These are phyloP conservation scores for Mycetomoellerius zeteki DNA, from an alignment of 1,140 invertebrate species.

Conservation along the genomic window DNA sequence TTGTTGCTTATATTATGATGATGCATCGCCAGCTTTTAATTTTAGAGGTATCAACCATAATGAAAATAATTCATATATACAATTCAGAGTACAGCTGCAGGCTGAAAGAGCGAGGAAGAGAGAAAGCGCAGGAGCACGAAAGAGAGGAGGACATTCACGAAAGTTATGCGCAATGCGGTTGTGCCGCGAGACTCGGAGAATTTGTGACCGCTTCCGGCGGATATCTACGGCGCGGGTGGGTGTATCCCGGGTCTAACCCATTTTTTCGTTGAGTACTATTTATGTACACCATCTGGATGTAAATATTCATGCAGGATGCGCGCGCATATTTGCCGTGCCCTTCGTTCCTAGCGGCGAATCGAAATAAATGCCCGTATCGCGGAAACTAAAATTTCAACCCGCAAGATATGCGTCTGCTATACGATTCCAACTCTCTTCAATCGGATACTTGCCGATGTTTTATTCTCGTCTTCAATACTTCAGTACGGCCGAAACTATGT, in stretches of 20 bases:
- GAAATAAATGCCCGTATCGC: conserved; percentile 68
- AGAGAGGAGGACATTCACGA: not conserved
- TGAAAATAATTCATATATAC: conserved; percentile 33
- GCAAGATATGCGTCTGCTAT: not conserved
- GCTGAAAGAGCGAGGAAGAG: not conserved
- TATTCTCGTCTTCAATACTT: conserved; percentile 33
- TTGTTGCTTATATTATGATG: not conserved
- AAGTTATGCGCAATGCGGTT: conserved; percentile 74
- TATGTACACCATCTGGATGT: conserved; percentile 68
- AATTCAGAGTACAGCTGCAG: not conserved
- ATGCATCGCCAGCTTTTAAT: not conserved
- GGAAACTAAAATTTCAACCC: conserved; percentile 27
- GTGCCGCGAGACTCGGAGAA: conserved; percentile 60
- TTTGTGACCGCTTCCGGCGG: conserved; percentile 65
- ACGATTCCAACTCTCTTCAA: conserved; percentile 19
- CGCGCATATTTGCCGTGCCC: conserved; percentile 49
- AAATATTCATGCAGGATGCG: conserved; percentile 73
- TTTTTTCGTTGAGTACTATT: conserved; percentile 71
- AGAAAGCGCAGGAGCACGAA: not conserved
- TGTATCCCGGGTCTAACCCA: conserved; percentile 61
- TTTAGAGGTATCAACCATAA: not conserved
- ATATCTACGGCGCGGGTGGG: conserved; percentile 54
- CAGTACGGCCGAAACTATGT: not conserved
- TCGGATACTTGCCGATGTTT: not conserved
- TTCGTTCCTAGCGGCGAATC: conserved; percentile 66